Percentiles rank a stretch among this genome's conserved stretches.
These are phyloP conservation scores for Tuta absoluta DNA, from an alignment of 2,888 invertebrate genomes.

Conservation along the genomic window DNA sequence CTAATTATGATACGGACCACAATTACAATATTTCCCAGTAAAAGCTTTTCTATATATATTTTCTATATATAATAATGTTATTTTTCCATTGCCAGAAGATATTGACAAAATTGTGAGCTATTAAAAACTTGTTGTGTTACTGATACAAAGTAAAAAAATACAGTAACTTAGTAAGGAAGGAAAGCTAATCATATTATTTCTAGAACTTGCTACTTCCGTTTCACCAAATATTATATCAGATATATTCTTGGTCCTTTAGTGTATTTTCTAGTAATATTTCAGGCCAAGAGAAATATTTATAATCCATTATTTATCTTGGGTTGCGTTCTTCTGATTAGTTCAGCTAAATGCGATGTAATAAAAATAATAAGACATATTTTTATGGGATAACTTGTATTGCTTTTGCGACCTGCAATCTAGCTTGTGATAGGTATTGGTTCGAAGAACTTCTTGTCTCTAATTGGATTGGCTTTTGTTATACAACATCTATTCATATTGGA, in stretches of 20 bases:
- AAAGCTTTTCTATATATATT: too few species aligned
- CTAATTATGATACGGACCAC: too few species aligned
- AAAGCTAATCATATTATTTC: background rate
- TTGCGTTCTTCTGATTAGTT: conserved; percentile 13
- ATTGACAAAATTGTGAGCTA: too few species aligned
- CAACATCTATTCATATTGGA: conserved; percentile 2
- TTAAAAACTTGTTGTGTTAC: too few species aligned
- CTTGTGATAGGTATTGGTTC: background rate
- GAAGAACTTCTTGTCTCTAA: background rate
- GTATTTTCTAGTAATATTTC: conserved; percentile 1
- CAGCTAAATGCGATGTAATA: conserved; percentile 2
- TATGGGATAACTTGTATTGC: conserved; percentile 14
- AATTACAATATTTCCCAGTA: too few species aligned
- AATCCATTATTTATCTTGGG: conserved; percentile 9
- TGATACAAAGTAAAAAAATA: too few species aligned
- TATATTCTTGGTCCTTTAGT: background rate
- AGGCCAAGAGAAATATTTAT: conserved; percentile 9
- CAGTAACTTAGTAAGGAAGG: background rate
- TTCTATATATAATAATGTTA: too few species aligned
- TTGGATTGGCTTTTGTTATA: conserved; percentile 6
- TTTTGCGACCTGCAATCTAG: conserved; percentile 2
- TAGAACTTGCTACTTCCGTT: background rate
- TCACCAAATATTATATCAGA: conserved; percentile 4
- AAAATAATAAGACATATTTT: conserved; percentile 13
- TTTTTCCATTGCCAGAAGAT: too few species aligned